Conservation (phyloP, 2,888 invertebrate genomes). For the Hydraecia micacea region DNA sequence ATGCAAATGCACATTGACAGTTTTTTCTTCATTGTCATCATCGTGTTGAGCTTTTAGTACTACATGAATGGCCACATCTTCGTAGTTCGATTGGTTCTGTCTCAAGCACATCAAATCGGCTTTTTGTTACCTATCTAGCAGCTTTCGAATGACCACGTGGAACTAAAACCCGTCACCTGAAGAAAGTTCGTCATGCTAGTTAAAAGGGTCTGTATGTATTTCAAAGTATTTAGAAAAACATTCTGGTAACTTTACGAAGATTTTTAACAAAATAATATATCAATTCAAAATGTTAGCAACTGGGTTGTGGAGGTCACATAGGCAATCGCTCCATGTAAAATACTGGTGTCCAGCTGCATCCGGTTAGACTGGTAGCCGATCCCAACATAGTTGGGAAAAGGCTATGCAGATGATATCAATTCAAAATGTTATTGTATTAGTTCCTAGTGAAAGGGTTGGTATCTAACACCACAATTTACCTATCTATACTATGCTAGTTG, state of each 20-base stretch:
- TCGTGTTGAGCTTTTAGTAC: not conserved
- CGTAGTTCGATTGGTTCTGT: conserved; percentile 24
- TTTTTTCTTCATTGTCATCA: not conserved
- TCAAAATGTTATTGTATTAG: not conserved
- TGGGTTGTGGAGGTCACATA: not conserved
- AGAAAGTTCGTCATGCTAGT: conserved; percentile 37
- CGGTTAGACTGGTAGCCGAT: not conserved
- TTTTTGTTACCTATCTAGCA: conserved; percentile 31
- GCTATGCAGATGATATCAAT: not conserved
- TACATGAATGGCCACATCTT: not conserved
- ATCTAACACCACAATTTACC: too few relatives aligned
- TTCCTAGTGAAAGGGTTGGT: not conserved
- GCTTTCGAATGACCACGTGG: conserved; percentile 44
- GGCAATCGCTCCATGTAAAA: not conserved
- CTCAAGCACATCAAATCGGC: conserved; percentile 28
- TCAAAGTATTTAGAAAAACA: conserved; percentile 3
- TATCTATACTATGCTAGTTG: not conserved
- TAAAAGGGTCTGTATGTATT: conserved; percentile 9
- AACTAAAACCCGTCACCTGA: conserved; percentile 39
- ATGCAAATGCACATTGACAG: conserved; percentile 1
- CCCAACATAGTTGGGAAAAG: not conserved
- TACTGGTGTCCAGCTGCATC: not conserved
- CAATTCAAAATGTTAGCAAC: not conserved
- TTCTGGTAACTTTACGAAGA: too few relatives aligned
- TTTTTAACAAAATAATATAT: not conserved